Conservation (phyloP, 2,113 vertebrate genomes). For the Semicossyphus pulcher region DNA sequence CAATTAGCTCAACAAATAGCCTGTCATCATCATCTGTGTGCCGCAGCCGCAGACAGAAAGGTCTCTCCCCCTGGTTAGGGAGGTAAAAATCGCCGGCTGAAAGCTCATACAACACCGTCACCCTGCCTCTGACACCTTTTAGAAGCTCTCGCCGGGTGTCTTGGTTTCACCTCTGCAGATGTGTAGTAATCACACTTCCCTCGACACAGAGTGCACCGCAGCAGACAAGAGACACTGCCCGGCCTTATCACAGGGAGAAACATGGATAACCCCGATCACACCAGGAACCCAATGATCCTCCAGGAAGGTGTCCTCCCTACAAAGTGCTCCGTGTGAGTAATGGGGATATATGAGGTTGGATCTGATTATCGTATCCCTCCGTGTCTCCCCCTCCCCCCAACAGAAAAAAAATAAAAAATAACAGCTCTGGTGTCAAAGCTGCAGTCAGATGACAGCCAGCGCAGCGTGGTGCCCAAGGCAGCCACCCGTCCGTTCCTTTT, state of each 20-base stretch:
- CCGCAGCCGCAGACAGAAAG: slow-evolving; percentile 25
- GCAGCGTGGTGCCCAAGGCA: slow-evolving; percentile 76
- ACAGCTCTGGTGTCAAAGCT: slow-evolving; percentile 55
- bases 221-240: slow-evolving; percentile 74
- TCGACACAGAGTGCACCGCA: slow-evolving; percentile 23
- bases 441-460: slow-evolving; percentile 68
- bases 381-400: not conserved
- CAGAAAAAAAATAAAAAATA: slow-evolving; percentile 49
- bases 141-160: slow-evolving; percentile 66
- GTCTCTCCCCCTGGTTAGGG: slow-evolving; percentile 27
- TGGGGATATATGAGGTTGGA: slow-evolving; percentile 52
- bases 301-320: slow-evolving; percentile 70
- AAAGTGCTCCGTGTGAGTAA: slow-evolving; percentile 71
- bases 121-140: slow-evolving; percentile 69
- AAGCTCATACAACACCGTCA: slow-evolving; percentile 47
- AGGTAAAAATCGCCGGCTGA: slow-evolving; percentile 35
- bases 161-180: slow-evolving; percentile 71
- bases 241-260: slow-evolving; percentile 83
- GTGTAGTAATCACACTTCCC: slow-evolving; percentile 71
- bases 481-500: slow-evolving; percentile 37
- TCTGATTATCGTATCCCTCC: slow-evolving; percentile 73
- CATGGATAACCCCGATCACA: slow-evolving; percentile 73
- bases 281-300: slow-evolving; percentile 69
- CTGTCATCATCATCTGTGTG: slow-evolving; percentile 9
- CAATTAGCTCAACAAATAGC: slow-evolving; percentile 52